Base-by-base conservation (phyloP, 1,140 invertebrate species). In the Drosophila lacertosa region DNA sequence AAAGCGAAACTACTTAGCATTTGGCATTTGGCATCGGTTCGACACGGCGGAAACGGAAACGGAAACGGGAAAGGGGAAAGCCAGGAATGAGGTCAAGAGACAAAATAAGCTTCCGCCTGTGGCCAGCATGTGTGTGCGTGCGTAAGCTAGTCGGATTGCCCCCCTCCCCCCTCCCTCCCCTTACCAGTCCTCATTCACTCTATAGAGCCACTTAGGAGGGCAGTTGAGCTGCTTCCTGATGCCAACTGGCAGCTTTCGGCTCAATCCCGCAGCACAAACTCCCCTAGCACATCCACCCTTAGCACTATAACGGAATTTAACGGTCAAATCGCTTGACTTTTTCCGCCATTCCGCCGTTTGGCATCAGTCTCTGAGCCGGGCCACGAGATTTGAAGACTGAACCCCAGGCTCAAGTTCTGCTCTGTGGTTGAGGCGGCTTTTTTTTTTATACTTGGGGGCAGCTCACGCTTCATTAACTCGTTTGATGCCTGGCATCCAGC, bases 1-100 rank as follows among this genome's bases (percentile, higher is more conserved):
- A 83, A 84, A 84, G 80, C 80, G 81, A 86, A 86, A 84, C 80
- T 84, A 84, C 80, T 80, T 84, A 84, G 80, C 80, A 84, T 83
- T 83, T 82, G 72, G 62, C 55, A 60, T 72, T 35, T 55, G 72
- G 54, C 48, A 59, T 55, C 48, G 54, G 24, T 51, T 65, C 40
- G 24, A 40, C 44, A 74, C 10, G 39, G 63, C 15, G 70, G 47
- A 51, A 32, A 39, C 35, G 69, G 44, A 71, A 53, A 53, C 72
- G 72, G 67, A 65, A 79, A 51, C 64, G 74, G 68, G 64, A 74
- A 72, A 66, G 16, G 29, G 32, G 42, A 53, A 58, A 48, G 70
- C 60, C 47, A 29, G 57, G 32, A 68, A 68, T 68, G 65, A 68
- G 65, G 65, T 68, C 57, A 68, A 53, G 76, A 86, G 72, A 84